Conservation (phyloP, 2,113 vertebrate species). For the Ictidomys tridecemlineatus region DNA sequence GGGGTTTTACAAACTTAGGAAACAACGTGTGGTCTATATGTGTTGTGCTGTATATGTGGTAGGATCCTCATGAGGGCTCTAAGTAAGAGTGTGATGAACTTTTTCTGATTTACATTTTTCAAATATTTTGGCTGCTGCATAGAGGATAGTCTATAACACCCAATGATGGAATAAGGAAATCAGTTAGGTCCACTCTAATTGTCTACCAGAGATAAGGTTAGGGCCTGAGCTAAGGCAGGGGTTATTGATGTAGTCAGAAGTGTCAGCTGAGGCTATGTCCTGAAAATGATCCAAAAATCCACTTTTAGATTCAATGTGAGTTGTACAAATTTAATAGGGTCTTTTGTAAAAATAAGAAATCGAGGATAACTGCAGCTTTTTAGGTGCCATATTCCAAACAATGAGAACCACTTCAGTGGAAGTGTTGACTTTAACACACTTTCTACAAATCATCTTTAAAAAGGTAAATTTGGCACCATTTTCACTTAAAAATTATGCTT, state of each 20-base stretch:
- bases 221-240: neutral
- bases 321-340: neutral
- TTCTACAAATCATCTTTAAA: neutral
- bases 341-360: conserved; percentile 6
- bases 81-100: neutral
- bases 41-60: neutral
- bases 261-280: neutral
- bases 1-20: neutral
- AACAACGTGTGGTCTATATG: neutral
- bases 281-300: neutral
- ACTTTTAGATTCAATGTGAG: neutral
- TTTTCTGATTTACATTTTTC: neutral
- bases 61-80: neutral
- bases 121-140: neutral
- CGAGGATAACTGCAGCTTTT: neutral
- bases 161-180: neutral
- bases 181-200: neutral
- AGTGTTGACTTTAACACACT: neutral
- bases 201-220: neutral
- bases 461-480: neutral
- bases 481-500: neutral
- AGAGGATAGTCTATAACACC: neutral
- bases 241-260: neutral
- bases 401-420: neutral
- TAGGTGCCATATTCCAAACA: neutral